Base-by-base conservation (phyloP, 1,140 invertebrate species). In the Rhagoletis zephyria region DNA sequence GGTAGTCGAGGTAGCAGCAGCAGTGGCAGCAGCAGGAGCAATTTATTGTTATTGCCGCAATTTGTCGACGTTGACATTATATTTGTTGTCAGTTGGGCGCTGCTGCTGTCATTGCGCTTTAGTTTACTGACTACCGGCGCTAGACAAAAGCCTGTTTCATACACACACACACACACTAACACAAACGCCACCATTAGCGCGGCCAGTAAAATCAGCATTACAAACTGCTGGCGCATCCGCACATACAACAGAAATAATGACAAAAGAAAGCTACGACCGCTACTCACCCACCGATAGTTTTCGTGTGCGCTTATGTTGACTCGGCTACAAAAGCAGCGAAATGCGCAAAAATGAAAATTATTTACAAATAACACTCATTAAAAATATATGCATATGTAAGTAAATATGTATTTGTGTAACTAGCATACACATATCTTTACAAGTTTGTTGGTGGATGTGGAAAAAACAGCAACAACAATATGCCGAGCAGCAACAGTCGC, bases 331-430 rank as follows among this genome's bases (percentile, higher is more conserved):
- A 30, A 81, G 48, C 74, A 59, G 74, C 48, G 48, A 81, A 81
- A 81, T 81, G 74, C 74, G 74, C 74, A 81, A 81, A 81, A 81
- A 81, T 81, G 74, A 81, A 81, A 81, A 81, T 81, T 81, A 81
- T 81, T 81, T 81, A 81, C 74, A 81, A 81, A 81, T 81, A 81
- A 81, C 45, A 42, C 16, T 81, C 74, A 81, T 81, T 81, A 56
- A 56, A 81, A 81, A 81, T 81, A 30, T 81, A 81, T 56, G 9
- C 10, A 7, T 56, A 56, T 56, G 51, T 2, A 56, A n/a, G 61
- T 1, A 63, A 63, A 63, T 63, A 63, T 63, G 61, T 63, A 59
- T 56, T 16, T 81, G 2, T 56, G 19, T 19, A 19, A 19, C 48
- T 81, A 67, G 30, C 30, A 30, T 30, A 30, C 1, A 30, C 1